Base-by-base conservation (phyloP, 2,797 vertebrate species). In the Takifugu ocellatus region DNA sequence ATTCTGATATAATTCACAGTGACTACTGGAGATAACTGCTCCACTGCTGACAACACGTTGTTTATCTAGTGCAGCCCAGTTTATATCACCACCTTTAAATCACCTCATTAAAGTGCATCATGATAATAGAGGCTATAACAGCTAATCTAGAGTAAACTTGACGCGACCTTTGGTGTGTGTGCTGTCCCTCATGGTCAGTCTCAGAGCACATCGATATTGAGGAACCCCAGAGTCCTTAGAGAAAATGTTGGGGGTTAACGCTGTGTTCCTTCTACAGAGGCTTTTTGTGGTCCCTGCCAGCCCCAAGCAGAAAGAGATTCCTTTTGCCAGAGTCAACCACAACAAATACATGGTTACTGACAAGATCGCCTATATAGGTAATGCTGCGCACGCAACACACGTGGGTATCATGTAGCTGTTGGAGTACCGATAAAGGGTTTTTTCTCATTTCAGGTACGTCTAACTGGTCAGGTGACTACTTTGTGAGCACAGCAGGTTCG, bases 261-360 rank as follows among this genome's bases (percentile, higher is more conserved):
- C 14, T n/a, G 53, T 61, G 57, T 64, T 2, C 48, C 3, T 47
- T 25, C 2, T 49, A 0, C 83, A 98, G 95, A 92, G 91, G 77
- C 87, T 97, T 59, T 97, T 98, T 24, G 83, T 92, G 57, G 94
- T 97, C 21, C 95, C 94, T 0, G 44, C 86, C 0, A 91, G 54
- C 1, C 71, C 90, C 0, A 51, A 58, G 0, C 94, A 98, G 77
- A 91, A 91, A 26, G 46, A 59, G 21, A 96, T 98, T 70, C 95
- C 96, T 0, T 98, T 77, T 0, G 90, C 94, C 55, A 90, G 96
- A 14, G 96, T 97, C 50, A 98, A 94, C 87, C 96, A 97, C 86
- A 95, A 95, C 89, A 98, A 98, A 75, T 97, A 94, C 90, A 96
- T 97, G 95, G 96, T 98, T 81, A 97, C 96, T 0, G 96, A 98